These are phyloP conservation scores for Cryptocheilus praepositus DNA, from an alignment of 2,888 invertebrate genomes.

Conservation along the genomic window DNA sequence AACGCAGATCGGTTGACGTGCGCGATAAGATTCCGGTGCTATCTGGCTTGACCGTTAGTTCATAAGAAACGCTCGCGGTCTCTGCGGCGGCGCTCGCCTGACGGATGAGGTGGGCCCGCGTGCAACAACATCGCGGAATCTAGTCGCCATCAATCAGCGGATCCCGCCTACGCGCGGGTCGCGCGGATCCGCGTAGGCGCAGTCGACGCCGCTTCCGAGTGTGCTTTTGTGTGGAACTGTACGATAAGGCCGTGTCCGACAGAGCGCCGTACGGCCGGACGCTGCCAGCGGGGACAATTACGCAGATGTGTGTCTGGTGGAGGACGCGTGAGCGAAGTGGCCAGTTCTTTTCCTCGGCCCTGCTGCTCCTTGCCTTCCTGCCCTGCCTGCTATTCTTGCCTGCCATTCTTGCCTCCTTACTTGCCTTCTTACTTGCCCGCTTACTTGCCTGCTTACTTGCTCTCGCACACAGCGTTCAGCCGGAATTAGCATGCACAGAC, in stretches of 20 bases:
- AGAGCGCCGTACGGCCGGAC: constrained; percentile 53
- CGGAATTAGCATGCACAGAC: constrained; percentile 65
- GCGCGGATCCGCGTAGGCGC: not conserved
- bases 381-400: constrained; percentile 16
- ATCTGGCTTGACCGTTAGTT: not conserved
- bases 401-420: not conserved
- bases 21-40: too few species aligned
- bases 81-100: not conserved
- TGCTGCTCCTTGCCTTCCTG: constrained; percentile 5
- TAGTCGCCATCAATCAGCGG: constrained; percentile 1
- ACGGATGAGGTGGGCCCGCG: not conserved
- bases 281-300: constrained; percentile 75
- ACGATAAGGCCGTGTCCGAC: constrained; percentile 54
- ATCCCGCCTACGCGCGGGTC: constrained; percentile 1
- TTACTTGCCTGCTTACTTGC: not conserved
- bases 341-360: constrained; percentile 29
- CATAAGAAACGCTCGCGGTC: not conserved
- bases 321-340: constrained; percentile 60
- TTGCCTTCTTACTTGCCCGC: constrained; percentile 27
- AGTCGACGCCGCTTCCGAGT: not conserved
- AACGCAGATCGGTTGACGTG: too few species aligned
- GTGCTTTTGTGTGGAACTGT: constrained; percentile 55
- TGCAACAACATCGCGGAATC: not conserved
- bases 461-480: constrained; percentile 54
- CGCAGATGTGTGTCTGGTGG: constrained; percentile 71